phyloP scores from a whole-genome alignment of 35 echinoderm and acorn worm genomes.

The Apostichopus japonicus region DNA sequence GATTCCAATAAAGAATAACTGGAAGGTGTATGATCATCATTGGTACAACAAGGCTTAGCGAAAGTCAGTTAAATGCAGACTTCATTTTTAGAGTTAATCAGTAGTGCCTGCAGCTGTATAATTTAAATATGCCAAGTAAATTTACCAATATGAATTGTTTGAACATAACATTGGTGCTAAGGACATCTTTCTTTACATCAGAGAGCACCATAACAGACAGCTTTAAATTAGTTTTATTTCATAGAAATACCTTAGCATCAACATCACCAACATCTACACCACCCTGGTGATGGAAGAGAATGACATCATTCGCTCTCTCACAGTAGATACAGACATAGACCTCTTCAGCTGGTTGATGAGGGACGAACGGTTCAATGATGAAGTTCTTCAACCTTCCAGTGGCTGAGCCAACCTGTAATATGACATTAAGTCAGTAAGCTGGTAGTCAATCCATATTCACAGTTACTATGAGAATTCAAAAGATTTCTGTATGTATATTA shows the following conservation, averaged over 20 bases:
- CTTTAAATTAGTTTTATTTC: too few relatives aligned
- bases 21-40: too few relatives aligned
- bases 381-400: conserved; percentile 86
- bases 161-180: neutral
- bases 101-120: too few relatives aligned
- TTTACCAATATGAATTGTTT: neutral
- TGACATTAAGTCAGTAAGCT: conserved; percentile 6
- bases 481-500: too few relatives aligned
- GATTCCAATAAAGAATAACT: too few relatives aligned
- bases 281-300: conserved; percentile 92
- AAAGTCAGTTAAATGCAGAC: too few relatives aligned
- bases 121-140: too few relatives aligned
- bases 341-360: conserved; percentile 87
- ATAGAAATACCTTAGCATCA: conserved; percentile 74
- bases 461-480: too few relatives aligned
- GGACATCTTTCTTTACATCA: neutral
- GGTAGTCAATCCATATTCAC: too few relatives aligned
- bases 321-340: conserved; percentile 95
- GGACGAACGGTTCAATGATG: conserved; percentile 93
- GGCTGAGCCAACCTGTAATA: conserved; percentile 74
- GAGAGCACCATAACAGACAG: neutral
- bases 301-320: conserved; percentile 73
- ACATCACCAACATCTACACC: conserved; percentile 96
- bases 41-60: too few relatives aligned
- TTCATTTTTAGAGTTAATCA: too few relatives aligned